Base-by-base conservation (phyloP, 2,888 invertebrate genomes). In the Torymus auratus region DNA sequence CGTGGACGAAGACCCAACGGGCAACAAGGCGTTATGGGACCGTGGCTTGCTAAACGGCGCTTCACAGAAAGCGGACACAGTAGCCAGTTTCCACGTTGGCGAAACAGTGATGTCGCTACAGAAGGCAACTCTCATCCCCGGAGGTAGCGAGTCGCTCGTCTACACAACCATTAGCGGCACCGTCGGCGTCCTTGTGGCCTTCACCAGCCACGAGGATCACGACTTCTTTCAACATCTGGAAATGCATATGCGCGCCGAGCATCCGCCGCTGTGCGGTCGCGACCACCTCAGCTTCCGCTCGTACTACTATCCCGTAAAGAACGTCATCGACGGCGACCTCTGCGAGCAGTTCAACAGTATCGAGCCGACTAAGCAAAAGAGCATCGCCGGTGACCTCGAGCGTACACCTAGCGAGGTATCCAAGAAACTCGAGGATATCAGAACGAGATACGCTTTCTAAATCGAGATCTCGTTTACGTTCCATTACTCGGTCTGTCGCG, bases 211-310 rank as follows among this genome's bases (percentile, higher is more conserved):
- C 86, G 98, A 99, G 92, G 99, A 99, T 91, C 98, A 98, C 86
- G 99, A 99, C 90, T 99, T 99, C 91, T 99, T 99, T 92, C 99
- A 99, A 89, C 98, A 99, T 92, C 92, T 99, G 83, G 99, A 99
- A 91, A 99, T 99, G 99, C 99, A 99, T 91, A 98, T 99, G 98
- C 93, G 99, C 72, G 97, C 98, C 84, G 99, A 99, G 91, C 96
- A 98, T 91, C 94, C 98, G 0, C 99, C 99, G 0, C 92, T 99
- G 0, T 98, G 99, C 91, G 99, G 99, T 0, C 93, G 99, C 20
- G 99, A 99, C 91, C 99, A 99, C 91, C 93, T 99, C 50, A 97
- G 98, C 0, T 99, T 96, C 91, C 94, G 99, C 86, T 99, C 99
- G 81, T 98, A 98, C 88, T 99, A 99, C 91, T 99, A 97, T 90